Evolutionary conservation across 1,140 invertebrate species (phyloP), one percentile per base, ranked within the genome.

Genomic region (Tetramorium parvispinum): DNA sequence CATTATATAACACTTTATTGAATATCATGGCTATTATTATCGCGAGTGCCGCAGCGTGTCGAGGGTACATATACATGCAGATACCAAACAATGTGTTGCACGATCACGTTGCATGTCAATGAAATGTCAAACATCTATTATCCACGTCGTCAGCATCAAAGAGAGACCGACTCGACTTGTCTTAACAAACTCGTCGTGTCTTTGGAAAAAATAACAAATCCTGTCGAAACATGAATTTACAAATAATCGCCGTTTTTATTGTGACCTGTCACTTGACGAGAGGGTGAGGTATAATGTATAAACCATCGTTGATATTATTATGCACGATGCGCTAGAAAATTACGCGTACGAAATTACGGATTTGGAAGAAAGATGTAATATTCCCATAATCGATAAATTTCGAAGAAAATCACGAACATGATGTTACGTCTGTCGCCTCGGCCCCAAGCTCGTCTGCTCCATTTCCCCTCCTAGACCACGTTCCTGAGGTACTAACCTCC

Each of bases 141-240:
- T 59, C 32, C 1, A 18, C 13, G 2, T 24, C 16, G 2, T 59
- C 32, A 32, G 32, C 32, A 32, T 32, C 21, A 24, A 32, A 46
- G 24, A n/a, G 21, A 8, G 16, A 8, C 5, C 3, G 11, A 13
- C 27, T 75, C 11, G 2, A 21, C 7, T n/a, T 2, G n/a, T 21
- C 51, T 55, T 3, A 8, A 8, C 21, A 3, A 78, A 49, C 13
- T 40, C 37, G n/a, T 40, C 27, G 63, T 5, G 0, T 18, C 13
- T 0, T 5, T 13, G 13, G 11, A 3, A 3, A 21, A 43, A 40
- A 66, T n/a, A 32, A 40, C 13, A 68, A 0, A 27, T 3, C 10
- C 18, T 68, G 4, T 46, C 49, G 46, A n/a, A 55, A 65, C 21
- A 81, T 81, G 65, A 70, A 71, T 71, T 55, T 81, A 43, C 76